These are phyloP conservation scores for Ianthella basta DNA, from an alignment of 37 sponge, comb jelly and placozoan species.

Conservation along the genomic window DNA sequence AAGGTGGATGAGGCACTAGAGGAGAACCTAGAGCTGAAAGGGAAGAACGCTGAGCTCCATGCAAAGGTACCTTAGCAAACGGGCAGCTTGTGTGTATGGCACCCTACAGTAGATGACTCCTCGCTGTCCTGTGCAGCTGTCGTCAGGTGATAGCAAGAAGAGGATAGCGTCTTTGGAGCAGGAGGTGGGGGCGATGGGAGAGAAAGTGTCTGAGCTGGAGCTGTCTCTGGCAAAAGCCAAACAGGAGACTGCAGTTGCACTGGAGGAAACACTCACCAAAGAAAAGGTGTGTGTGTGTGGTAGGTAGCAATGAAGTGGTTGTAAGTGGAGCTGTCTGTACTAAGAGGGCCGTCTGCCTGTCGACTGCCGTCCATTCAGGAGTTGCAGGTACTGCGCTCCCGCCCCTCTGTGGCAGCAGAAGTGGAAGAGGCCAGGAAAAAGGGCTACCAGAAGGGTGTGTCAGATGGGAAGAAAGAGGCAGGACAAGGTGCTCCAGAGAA, in stretches of 20 bases:
- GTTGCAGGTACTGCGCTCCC: too few species aligned
- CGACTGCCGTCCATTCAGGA: neutral
- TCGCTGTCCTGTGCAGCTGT: neutral
- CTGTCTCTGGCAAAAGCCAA: neutral
- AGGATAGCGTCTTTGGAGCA: neutral
- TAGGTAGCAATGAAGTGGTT: neutral
- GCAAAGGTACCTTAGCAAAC: slow-evolving; percentile 44
- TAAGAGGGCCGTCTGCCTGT: neutral
- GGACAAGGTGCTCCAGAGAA: slow-evolving; percentile 44
- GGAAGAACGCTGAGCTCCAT: slow-evolving; percentile 26
- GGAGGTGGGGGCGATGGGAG: neutral
- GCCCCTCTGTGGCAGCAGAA: neutral
- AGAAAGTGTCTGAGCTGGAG: neutral
- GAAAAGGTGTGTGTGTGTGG: slow-evolving; percentile 11
- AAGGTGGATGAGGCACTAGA: slow-evolving; percentile 64
- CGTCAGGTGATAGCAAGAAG: neutral
- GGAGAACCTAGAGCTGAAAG: neutral
- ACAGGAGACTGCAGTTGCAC: neutral
- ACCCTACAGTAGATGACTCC: neutral
- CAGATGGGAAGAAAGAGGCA: slow-evolving; percentile 1
- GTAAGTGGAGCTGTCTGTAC: neutral
- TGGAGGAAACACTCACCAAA: neutral
- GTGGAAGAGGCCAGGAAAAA: slow-evolving; percentile 22
- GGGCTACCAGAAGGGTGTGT: slow-evolving; percentile 28
- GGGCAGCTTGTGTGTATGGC: neutral